Evolutionary conservation across 2,797 vertebrate species (phyloP).

Genomic region (Urocyon cinereoargenteus): DNA sequence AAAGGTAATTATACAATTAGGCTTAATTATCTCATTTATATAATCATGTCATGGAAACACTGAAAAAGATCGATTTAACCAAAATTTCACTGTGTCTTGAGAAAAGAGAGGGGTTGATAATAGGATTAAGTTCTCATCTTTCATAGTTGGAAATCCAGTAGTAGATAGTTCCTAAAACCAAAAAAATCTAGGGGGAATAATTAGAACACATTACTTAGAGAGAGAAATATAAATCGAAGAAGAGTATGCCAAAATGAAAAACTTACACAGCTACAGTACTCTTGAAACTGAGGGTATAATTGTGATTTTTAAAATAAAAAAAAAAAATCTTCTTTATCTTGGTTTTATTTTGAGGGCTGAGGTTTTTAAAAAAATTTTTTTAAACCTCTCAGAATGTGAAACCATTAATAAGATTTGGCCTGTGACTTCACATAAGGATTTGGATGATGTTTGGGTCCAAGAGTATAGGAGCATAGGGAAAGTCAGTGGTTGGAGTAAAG

Average conservation of each 20-base stretch:
- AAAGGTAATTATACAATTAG: background rate
- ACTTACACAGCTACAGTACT: background rate
- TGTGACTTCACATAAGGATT: background rate
- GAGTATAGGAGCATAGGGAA: background rate
- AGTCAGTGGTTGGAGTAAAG: background rate
- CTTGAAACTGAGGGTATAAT: background rate
- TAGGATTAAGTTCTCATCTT: conserved; percentile 23
- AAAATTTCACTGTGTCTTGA: background rate
- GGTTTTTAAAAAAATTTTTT: background rate
- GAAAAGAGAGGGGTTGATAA: background rate
- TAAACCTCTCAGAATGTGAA: background rate
- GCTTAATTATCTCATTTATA: background rate
- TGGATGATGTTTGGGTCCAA: background rate
- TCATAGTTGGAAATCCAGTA: background rate
- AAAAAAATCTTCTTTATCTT: background rate
- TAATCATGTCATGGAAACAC: background rate
- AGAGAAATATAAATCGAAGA: background rate
- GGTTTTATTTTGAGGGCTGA: background rate
- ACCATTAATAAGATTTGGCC: background rate
- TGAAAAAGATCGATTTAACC: background rate
- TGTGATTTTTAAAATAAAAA: conserved; percentile 18
- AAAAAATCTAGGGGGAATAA: background rate
- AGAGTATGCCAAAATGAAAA: conserved; percentile 42
- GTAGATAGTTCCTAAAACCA: conserved; percentile 49
- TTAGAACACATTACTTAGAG: background rate